phyloP scores from a whole-genome alignment of 2,888 invertebrate genomes.

The Lasioglossum oenotherae region DNA sequence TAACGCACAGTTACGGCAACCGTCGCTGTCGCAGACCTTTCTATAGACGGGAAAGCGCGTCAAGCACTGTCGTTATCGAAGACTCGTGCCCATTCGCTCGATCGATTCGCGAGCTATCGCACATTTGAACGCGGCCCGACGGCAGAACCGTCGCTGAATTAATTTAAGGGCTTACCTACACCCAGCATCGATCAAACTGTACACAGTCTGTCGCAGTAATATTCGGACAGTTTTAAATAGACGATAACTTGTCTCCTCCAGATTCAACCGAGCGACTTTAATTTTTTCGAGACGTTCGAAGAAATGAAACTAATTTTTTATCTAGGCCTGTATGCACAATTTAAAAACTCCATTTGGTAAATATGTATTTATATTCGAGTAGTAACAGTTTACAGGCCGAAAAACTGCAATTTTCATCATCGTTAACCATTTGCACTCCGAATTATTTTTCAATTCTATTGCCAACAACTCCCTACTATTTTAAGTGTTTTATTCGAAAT shows the following conservation, averaged over 20 bases:
- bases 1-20: slow-evolving; percentile 74
- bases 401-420: no score
- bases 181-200: not conserved
- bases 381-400: no score
- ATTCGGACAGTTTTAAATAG: not conserved
- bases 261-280: not conserved
- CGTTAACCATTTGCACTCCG: no score
- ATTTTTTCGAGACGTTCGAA: no score
- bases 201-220: not conserved
- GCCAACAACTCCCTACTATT: no score
- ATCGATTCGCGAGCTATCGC: slow-evolving; percentile 64
- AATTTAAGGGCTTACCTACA: not conserved
- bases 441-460: no score
- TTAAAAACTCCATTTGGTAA: no score
- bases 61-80: slow-evolving; percentile 70
- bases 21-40: slow-evolving; percentile 67
- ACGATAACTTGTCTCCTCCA: not conserved
- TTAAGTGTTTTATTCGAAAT: no score
- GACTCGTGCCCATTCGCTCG: slow-evolving; percentile 61
- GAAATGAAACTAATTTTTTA: no score
- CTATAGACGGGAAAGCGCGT: slow-evolving; percentile 70
- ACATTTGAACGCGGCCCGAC: slow-evolving; percentile 45
- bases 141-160: slow-evolving; percentile 19
- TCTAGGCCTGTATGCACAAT: no score
- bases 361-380: no score